A percentile compares a stretch with the other conserved stretches of the same genome.
Evolutionary conservation across 2,888 invertebrate species (phyloP).

Genomic region (Bombylius discolor): DNA sequence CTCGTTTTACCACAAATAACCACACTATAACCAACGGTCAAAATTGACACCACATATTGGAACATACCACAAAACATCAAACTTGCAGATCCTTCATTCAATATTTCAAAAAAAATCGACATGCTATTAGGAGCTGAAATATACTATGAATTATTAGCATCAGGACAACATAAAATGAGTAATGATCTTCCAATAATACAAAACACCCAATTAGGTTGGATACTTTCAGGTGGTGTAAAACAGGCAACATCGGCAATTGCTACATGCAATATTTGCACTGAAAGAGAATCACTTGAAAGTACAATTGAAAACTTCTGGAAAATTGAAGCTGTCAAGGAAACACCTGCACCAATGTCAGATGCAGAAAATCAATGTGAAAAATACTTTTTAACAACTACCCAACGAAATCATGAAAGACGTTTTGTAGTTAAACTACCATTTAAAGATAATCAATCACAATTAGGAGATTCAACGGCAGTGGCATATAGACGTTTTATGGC

Average conservation of each 20-base stretch:
- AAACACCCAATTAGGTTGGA: neutral
- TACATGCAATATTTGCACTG: neutral
- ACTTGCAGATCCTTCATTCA: neutral
- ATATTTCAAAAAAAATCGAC: neutral
- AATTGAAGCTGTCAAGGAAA: neutral
- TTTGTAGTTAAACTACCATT: neutral
- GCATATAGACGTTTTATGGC: neutral
- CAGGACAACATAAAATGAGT: neutral
- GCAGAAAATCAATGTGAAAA: slow-evolving; percentile 1
- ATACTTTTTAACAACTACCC: neutral
- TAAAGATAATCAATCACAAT: neutral
- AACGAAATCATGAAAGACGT: neutral
- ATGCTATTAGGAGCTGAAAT: neutral
- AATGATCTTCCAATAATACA: neutral
- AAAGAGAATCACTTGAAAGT: neutral
- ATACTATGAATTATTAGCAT: neutral
- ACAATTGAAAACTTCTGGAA: neutral
- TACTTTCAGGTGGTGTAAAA: neutral
- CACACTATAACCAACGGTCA: neutral
- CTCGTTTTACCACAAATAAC: neutral
- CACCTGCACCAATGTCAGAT: neutral
- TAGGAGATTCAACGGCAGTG: neutral
- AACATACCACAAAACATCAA: neutral
- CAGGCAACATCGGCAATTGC: neutral
- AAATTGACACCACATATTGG: neutral